phyloP scores from a whole-genome alignment of 2,888 invertebrate species.

The Escarpia spicata region DNA sequence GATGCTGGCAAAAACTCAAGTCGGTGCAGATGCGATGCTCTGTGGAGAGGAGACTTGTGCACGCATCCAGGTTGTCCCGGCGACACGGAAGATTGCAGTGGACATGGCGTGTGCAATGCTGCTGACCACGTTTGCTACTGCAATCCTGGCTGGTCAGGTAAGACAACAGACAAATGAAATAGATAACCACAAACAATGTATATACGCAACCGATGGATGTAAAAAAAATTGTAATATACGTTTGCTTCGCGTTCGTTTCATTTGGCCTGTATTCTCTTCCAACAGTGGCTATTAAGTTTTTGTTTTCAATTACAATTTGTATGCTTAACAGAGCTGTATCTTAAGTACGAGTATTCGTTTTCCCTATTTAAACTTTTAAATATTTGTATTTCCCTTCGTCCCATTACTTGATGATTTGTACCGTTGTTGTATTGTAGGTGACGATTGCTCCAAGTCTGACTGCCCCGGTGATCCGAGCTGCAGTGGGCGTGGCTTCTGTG shows the following conservation, averaged over 20 bases:
- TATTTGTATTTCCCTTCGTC: conserved; percentile 51
- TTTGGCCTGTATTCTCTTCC: background rate
- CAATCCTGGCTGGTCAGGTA: conserved; percentile 53
- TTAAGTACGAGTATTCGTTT: background rate
- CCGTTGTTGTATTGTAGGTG: conserved; percentile 36
- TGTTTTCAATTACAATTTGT: too few species aligned
- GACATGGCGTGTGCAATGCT: conserved; percentile 51
- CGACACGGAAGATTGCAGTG: conserved; percentile 43
- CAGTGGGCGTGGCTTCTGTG: conserved; percentile 46
- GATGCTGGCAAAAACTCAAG: background rate
- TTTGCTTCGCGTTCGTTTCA: background rate
- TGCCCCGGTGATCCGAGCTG: conserved; percentile 54
- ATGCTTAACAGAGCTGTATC: background rate
- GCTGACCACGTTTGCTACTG: conserved; percentile 46
- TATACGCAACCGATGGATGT: too few species aligned
- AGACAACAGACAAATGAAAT: background rate
- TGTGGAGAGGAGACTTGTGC: conserved; percentile 51
- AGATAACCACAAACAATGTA: too few species aligned
- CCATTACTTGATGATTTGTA: conserved; percentile 29
- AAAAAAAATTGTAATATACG: too few species aligned
- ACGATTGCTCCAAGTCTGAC: conserved; percentile 46
- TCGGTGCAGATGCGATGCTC: conserved; percentile 44
- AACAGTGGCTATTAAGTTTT: background rate
- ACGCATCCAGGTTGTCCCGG: conserved; percentile 49
- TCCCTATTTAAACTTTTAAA: background rate